These are phyloP conservation scores for Syngnathus acus DNA, from an alignment of 2,797 vertebrate genomes.

Conservation along the genomic window DNA sequence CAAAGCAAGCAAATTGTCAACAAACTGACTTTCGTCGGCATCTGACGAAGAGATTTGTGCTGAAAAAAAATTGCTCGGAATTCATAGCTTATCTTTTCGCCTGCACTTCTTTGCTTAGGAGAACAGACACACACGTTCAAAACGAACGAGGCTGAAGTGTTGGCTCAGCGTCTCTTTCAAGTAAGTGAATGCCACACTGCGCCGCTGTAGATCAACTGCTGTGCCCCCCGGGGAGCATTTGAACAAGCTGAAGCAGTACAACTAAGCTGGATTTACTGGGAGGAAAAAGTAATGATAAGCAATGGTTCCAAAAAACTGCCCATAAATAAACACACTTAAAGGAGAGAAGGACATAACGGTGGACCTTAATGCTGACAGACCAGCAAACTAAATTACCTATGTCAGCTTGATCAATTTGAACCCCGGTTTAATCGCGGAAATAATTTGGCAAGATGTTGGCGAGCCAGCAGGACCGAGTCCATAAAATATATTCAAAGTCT, in stretches of 20 bases:
- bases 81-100: slow-evolving; percentile 1
- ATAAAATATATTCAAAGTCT: no score
- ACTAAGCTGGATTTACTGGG: slow-evolving; percentile 57
- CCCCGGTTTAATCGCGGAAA: no score
- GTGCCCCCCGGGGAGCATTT: slow-evolving; percentile 46
- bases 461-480: no score
- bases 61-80: neutral
- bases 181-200: slow-evolving; percentile 37
- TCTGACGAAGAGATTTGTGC: neutral
- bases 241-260: slow-evolving; percentile 48
- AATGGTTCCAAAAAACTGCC: slow-evolving; percentile 15
- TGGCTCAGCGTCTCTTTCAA: slow-evolving; percentile 56
- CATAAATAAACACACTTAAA: slow-evolving; percentile 47
- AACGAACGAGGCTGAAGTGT: slow-evolving; percentile 57
- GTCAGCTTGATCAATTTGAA: slow-evolving; percentile 10
- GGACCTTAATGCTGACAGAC: slow-evolving; percentile 14
- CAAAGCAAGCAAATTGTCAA: slow-evolving; percentile 2
- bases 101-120: neutral
- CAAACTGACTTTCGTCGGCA: slow-evolving; percentile 1
- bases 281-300: slow-evolving; percentile 59
- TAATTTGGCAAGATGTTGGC: no score
- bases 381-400: slow-evolving; percentile 17
- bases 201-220: slow-evolving; percentile 48
- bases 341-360: slow-evolving; percentile 5
- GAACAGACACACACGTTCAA: slow-evolving; percentile 35